A percentile compares a stretch with the other conserved stretches of the same genome.
Conservation (phyloP, 1,140 invertebrate genomes). For the Drosophila setifemur region DNA sequence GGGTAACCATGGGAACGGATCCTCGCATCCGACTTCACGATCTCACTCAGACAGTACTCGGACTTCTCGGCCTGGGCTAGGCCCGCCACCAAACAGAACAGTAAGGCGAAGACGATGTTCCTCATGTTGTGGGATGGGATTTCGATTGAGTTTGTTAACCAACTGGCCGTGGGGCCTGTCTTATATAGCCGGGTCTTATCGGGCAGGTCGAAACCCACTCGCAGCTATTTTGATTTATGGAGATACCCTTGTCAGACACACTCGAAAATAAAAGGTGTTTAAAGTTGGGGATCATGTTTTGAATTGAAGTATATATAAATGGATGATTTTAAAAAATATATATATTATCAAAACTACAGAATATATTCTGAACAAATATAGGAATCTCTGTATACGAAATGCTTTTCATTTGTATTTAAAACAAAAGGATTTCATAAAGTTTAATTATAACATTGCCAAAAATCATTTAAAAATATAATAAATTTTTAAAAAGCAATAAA, state of each 20-base stretch:
- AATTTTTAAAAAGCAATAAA: too few relatives aligned
- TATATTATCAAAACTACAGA: too few relatives aligned
- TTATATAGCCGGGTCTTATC: slow-evolving; percentile 43
- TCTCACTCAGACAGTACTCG: slow-evolving; percentile 23
- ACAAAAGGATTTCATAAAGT: too few relatives aligned
- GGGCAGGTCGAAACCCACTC: background rate
- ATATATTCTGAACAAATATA: too few relatives aligned
- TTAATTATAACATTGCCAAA: too few relatives aligned
- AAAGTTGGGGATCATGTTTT: too few relatives aligned
- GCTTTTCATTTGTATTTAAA: too few relatives aligned
- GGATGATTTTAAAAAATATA: too few relatives aligned
- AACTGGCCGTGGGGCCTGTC: background rate
- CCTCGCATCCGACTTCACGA: slow-evolving; percentile 49
- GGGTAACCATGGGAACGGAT: slow-evolving; percentile 67
- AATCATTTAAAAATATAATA: too few relatives aligned
- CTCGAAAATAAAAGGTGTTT: too few relatives aligned
- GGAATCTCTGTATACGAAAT: too few relatives aligned
- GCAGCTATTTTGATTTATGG: slow-evolving; percentile 15
- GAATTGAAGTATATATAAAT: too few relatives aligned
- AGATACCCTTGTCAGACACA: slow-evolving; percentile 4
- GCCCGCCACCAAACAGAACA: slow-evolving; percentile 31
- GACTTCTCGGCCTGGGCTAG: slow-evolving; percentile 30
- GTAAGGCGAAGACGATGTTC: slow-evolving; percentile 7
- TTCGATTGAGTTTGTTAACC: slow-evolving; percentile 16
- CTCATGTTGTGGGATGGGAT: slow-evolving; percentile 33